Evolutionary conservation across 2,797 vertebrate species (phyloP), one percentile per base, ranked within the genome.

Genomic region (Xyrichtys novacula): DNA sequence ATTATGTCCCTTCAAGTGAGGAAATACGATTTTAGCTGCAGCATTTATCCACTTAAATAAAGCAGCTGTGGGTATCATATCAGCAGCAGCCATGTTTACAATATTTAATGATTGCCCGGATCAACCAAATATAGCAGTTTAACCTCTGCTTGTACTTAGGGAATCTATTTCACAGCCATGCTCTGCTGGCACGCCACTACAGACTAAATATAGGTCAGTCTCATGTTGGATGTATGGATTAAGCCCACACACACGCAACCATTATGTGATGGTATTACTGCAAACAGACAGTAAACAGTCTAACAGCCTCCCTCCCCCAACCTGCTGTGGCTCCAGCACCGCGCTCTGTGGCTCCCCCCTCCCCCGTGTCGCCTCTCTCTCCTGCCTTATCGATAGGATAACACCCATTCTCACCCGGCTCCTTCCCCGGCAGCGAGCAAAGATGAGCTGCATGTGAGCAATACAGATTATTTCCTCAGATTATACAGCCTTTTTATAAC

Each of bases 211-310:
- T 74, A 52, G 83, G 78, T 73, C 70, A 29, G 32, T 62, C 31
- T 56, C 53, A 56, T 65, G 79, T 64, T 42, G 53, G 39, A 67
- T 79, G 40, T 81, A 53, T 85, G 70, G 64, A 83, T 73, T 71
- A 76, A 70, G 43, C 74, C 50, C 65, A 36, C 71, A 64, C 71
- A 59, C 66, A 26, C 53, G 10, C 40, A 59, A 62, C 29, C 65
- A 69, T 66, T 58, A 74, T 75, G 74, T 65, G 72, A 76, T n/a
- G 52, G 71, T 55, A 60, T 76, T 80, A 78, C 58, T 40, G 23
- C 81, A 76, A 52, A 65, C 71, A 67, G 61, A 89, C 44, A 36
- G 73, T 70, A 69, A 82, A 76, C 76, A 71, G 78, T 77, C 62
- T 57, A 49, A 76, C 20, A 31, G 69, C 76, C 68, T 65, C 69